phyloP scores from a whole-genome alignment of 1,140 invertebrate species.

The Arctopsyche grandis region DNA sequence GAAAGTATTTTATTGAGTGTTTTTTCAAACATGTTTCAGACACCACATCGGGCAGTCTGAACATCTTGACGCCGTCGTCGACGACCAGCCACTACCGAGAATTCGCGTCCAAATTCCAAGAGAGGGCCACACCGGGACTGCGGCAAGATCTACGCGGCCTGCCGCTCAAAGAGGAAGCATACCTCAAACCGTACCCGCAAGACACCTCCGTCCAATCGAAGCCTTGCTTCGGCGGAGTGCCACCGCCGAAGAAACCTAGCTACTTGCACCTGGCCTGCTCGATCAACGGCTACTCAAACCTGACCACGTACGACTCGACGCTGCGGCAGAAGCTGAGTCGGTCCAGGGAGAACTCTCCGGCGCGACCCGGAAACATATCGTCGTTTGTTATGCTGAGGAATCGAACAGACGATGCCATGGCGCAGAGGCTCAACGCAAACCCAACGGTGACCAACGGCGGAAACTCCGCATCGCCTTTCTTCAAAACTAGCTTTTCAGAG shows the following conservation, averaged over 20 bases:
- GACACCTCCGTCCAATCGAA: slow-evolving; percentile 57
- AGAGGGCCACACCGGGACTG: slow-evolving; percentile 61
- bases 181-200: background rate
- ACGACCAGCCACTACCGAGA: slow-evolving; percentile 68
- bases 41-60: slow-evolving; percentile 68
- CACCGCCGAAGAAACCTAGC: slow-evolving; percentile 73
- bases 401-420: slow-evolving; percentile 59
- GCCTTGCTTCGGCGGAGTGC: slow-evolving; percentile 57
- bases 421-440: slow-evolving; percentile 42
- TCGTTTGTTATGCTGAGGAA: slow-evolving; percentile 56
- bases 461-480: slow-evolving; percentile 48
- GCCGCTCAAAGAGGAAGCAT: slow-evolving; percentile 20
- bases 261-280: slow-evolving; percentile 89
- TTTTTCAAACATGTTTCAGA: slow-evolving; percentile 57
- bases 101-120: slow-evolving; percentile 68
- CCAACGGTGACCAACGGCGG: background rate
- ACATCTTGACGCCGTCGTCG: slow-evolving; percentile 69
- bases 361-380: slow-evolving; percentile 61
- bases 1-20: no score
- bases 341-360: slow-evolving; percentile 75
- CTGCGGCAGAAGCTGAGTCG: slow-evolving; percentile 75
- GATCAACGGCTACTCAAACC: slow-evolving; percentile 88
- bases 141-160: slow-evolving; percentile 55
- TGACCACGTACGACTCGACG: slow-evolving; percentile 84
- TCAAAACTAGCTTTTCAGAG: slow-evolving; percentile 65